phyloP scores from a whole-genome alignment of 53 echinoderm and acorn worm genomes.

The Arbacia lixula region DNA sequence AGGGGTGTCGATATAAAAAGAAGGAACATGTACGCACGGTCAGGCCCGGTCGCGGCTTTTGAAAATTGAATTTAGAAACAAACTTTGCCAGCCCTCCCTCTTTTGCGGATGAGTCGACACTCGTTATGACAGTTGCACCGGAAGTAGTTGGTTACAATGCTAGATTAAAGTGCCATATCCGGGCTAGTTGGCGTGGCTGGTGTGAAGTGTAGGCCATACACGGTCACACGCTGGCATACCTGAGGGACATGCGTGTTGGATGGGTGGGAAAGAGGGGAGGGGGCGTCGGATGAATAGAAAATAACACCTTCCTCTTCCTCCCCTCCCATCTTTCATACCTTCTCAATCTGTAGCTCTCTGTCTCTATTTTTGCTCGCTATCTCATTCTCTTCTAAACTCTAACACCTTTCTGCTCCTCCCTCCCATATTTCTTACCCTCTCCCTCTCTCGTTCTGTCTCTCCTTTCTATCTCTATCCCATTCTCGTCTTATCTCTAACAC shows the following conservation, averaged over 20 bases:
- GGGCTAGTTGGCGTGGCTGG: constrained; percentile 5
- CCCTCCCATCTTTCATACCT: not conserved
- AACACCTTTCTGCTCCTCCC: no score
- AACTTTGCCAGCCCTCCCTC: not conserved
- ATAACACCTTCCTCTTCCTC: not conserved
- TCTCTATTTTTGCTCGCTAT: not conserved
- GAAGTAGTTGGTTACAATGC: constrained; percentile 37
- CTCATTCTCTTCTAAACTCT: not conserved
- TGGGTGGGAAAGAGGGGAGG: not conserved
- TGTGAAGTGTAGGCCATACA: no score
- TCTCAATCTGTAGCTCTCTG: no score
- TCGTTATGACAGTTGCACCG: constrained; percentile 37
- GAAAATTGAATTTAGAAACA: no score
- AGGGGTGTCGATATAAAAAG: no score
- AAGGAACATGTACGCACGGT: not conserved
- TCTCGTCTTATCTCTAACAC: no score
- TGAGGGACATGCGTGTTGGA: not conserved
- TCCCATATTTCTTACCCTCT: not conserved
- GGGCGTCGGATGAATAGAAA: not conserved
- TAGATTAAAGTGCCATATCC: constrained; percentile 44
- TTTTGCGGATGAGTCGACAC: constrained; percentile 34
- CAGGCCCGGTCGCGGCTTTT: constrained; percentile 9
- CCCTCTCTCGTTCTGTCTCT: constrained; percentile 5
- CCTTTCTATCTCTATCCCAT: no score
- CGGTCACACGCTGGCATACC: not conserved